phyloP scores from a whole-genome alignment of 2,888 invertebrate species.

The Lissocephala sabroskyi region DNA sequence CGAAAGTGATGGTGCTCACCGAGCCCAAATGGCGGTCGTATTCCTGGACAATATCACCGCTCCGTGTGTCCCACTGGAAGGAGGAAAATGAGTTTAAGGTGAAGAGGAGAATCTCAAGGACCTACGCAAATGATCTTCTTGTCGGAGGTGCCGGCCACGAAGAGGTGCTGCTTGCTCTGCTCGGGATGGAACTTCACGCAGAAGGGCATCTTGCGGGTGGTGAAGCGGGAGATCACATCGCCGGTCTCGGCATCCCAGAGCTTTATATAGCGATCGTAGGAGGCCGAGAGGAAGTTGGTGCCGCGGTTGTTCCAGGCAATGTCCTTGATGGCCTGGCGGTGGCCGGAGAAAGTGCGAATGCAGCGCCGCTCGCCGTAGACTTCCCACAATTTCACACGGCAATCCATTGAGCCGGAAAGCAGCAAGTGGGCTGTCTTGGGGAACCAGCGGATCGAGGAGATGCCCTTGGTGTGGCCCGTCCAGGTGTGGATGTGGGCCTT shows the following conservation, averaged over 20 bases:
- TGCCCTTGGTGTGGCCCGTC: conserved; percentile 97
- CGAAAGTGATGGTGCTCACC: conserved; percentile 99
- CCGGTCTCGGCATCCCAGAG: conserved; percentile 99
- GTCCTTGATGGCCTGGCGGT: conserved; percentile 96
- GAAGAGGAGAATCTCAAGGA: conserved; percentile 44
- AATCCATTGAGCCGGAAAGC: conserved; percentile 97
- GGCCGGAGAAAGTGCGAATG: conserved; percentile 95
- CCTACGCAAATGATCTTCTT: conserved; percentile 99
- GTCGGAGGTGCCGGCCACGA: conserved; percentile 98
- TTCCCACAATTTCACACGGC: conserved; percentile 98
- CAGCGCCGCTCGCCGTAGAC: conserved; percentile 96
- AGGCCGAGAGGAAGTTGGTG: conserved; percentile 93
- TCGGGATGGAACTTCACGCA: conserved; percentile 99
- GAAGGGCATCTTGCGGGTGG: conserved; percentile 97
- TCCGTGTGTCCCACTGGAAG: conserved; percentile 92
- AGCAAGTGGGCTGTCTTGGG: conserved; percentile 95
- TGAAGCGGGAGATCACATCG: conserved; percentile 87
- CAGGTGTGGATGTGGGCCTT: conserved; percentile 97
- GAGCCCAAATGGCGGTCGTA: conserved; percentile 99
- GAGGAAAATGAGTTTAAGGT: neutral
- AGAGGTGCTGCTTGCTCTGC: conserved; percentile 95
- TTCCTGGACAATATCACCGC: conserved; percentile 96
- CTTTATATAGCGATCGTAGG: conserved; percentile 97
- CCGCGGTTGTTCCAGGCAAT: conserved; percentile 96
- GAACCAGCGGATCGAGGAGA: conserved; percentile 95